Conservation (phyloP, 2,113 vertebrate species). For the Cephalopterus ornatus region DNA sequence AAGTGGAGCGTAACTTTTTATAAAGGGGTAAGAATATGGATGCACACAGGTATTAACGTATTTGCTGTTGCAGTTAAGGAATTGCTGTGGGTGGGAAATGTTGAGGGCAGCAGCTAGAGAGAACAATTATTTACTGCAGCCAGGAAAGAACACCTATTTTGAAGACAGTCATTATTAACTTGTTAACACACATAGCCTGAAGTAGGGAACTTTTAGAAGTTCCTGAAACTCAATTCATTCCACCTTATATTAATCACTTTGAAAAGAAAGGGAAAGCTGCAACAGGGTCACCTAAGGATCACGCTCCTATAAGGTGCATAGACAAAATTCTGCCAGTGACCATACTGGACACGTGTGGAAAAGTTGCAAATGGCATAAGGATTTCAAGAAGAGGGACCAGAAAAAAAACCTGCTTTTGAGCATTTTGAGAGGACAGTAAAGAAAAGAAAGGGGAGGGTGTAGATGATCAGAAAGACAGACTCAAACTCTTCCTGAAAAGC, state of each 20-base stretch:
- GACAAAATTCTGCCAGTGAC: background rate
- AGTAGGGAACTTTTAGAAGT: background rate
- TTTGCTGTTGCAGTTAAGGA: background rate
- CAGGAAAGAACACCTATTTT: background rate
- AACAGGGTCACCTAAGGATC: background rate
- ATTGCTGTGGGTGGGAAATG: background rate
- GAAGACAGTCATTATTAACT: background rate
- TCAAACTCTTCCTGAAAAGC: background rate
- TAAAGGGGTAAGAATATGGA: background rate
- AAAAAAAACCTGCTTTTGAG: background rate
- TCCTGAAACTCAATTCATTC: background rate
- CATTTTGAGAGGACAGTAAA: background rate
- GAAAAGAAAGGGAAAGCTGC: background rate
- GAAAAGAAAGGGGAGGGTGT: background rate
- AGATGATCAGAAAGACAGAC: background rate
- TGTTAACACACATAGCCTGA: background rate
- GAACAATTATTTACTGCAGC: background rate
- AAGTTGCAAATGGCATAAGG: background rate
- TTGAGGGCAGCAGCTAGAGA: background rate
- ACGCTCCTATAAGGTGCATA: background rate
- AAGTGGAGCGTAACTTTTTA: background rate
- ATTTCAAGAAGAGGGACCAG: background rate
- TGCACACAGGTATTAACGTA: background rate
- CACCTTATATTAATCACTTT: background rate
- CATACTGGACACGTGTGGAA: background rate